These are phyloP conservation scores for Drosophila trichaetosa DNA, from an alignment of 2,888 invertebrate species.

Conservation along the genomic window DNA sequence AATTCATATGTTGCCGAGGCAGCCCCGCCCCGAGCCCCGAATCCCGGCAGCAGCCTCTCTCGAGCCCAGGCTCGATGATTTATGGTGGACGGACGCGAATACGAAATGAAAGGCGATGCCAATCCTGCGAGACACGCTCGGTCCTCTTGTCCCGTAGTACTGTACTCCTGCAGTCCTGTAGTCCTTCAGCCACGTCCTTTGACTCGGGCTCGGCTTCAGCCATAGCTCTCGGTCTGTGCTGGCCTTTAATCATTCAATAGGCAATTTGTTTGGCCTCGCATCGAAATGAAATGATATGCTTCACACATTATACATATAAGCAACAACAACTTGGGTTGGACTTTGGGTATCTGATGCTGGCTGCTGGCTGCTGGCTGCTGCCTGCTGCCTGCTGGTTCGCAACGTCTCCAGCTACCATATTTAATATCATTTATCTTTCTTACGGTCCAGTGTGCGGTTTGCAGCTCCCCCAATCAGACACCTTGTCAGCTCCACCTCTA, in stretches of 20 bases:
- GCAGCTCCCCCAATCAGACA: constrained; percentile 4
- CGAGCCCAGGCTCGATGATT: constrained; percentile 59
- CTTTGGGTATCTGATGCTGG: neutral
- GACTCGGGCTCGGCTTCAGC: constrained; percentile 18
- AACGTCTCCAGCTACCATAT: constrained; percentile 57
- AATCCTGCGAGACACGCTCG: constrained; percentile 35
- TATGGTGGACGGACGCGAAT: constrained; percentile 70
- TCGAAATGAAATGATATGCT: constrained; percentile 70
- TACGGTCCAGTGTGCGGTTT: constrained; percentile 68
- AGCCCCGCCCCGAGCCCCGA: constrained; percentile 4
- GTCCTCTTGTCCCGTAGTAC: neutral
- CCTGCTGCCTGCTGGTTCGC: neutral
- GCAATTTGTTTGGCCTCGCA: constrained; percentile 71
- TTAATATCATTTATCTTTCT: constrained; percentile 79
- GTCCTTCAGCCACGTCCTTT: constrained; percentile 22
- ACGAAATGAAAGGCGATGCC: constrained; percentile 59
- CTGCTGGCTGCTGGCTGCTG: neutral
- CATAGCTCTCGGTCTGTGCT: constrained; percentile 6
- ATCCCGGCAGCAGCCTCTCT: neutral
- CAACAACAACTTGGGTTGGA: constrained; percentile 30
- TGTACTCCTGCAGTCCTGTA: constrained; percentile 19
- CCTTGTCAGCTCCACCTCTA: neutral
- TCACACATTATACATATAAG: constrained; percentile 56
- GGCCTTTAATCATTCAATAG: constrained; percentile 79
- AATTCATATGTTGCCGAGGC: constrained; percentile 74